Evolutionary conservation across 2,888 invertebrate genomes (phyloP), one percentile per base, ranked within the genome.

Genomic region (Mimas tiliae): DNA sequence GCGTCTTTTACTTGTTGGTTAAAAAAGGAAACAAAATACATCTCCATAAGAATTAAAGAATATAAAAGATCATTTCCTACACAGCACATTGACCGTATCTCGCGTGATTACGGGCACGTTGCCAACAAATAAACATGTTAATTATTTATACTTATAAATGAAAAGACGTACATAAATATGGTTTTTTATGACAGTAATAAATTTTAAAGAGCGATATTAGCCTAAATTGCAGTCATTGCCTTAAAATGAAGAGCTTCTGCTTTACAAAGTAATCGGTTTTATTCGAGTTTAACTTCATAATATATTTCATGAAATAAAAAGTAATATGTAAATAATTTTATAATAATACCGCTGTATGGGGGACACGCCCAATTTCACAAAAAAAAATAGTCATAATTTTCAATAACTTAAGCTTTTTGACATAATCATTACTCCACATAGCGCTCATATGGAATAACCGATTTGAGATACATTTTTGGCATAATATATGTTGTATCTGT

Each of bases 71-170:
- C 1, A 58, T 58, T 58, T 58, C 42, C 42, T 58, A 7, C 51
- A 52, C 58, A 38, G 58, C 19, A 19, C 58, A 58, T 42, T 58
- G 42, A 58, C 58, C 58, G 55, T 11, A 12, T 42, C 55, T 16
- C 42, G 38, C n/a, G 33, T 19, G 58, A 58, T 42, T 19, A 2
- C 42, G 16, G 58, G 58, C 38, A 42, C 19, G 6, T 42, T 58
- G 42, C 58, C 58, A 58, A 58, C 38, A 12, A 42, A 42, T 58
- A 42, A 58, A 58, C 19, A 19, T 53, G 52, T 34, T 38, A 38
- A 19, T 38, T 38, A 58, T 58, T 58, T 42, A 58, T 58, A 16
- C 38, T 38, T 58, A 58, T 42, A 38, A 58, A 58, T 42, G 38
- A 38, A 53, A 53, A 33, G 38, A 58, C 42, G 38, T 42, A 12